Evolutionary conservation across 2,797 vertebrate genomes (phyloP).

Genomic region (Phrynocephalus vlangalii): DNA sequence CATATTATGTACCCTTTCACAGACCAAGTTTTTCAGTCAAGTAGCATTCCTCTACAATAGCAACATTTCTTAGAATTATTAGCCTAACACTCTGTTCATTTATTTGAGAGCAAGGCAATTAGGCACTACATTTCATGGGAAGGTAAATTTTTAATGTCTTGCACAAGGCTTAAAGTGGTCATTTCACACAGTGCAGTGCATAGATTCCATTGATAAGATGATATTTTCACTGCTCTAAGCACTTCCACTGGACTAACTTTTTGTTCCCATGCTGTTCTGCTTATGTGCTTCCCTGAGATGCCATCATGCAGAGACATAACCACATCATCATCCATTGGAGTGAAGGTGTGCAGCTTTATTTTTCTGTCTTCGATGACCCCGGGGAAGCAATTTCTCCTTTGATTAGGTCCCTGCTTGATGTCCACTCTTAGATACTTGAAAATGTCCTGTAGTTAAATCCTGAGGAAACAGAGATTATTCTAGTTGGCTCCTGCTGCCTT

Average conservation of each 20-base stretch:
- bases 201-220: slow-evolving; percentile 41
- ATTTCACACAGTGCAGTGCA: slow-evolving; percentile 54
- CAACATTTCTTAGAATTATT: slow-evolving; percentile 3
- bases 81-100: neutral
- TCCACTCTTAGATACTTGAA: slow-evolving; percentile 56
- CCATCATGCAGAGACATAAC: slow-evolving; percentile 44
- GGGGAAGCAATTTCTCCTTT: slow-evolving; percentile 72
- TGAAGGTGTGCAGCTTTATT: slow-evolving; percentile 61
- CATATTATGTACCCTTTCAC: too few relatives aligned
- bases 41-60: neutral
- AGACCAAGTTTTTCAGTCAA: neutral
- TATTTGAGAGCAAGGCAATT: slow-evolving; percentile 24
- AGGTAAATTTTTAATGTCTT: slow-evolving; percentile 40
- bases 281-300: slow-evolving; percentile 54
- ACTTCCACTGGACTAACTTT: slow-evolving; percentile 60
- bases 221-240: slow-evolving; percentile 53
- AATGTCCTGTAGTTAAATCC: slow-evolving; percentile 68
- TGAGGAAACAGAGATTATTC: slow-evolving; percentile 69
- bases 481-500: slow-evolving; percentile 65
- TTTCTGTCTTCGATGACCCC: slow-evolving; percentile 59
- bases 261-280: slow-evolving; percentile 51
- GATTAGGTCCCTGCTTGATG: slow-evolving; percentile 67
- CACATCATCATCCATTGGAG: slow-evolving; percentile 46
- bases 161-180: slow-evolving; percentile 16
- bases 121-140: slow-evolving; percentile 8